Conservation (phyloP, 2,888 invertebrate species). For the Strigamia maritima region DNA sequence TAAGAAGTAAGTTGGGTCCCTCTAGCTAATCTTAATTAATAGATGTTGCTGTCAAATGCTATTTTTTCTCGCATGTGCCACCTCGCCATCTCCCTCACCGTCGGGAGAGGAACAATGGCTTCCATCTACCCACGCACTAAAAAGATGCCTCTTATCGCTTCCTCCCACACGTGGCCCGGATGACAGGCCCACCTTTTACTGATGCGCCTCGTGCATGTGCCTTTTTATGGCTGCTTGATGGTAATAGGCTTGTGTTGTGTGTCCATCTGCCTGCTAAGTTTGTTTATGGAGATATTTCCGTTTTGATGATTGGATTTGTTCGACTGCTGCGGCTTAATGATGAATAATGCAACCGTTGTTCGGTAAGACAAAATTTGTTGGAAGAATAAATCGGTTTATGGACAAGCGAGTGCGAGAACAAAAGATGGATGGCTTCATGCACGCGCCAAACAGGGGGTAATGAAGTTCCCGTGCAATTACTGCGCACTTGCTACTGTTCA, state of each 20-base stretch:
- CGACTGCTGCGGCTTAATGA: slow-evolving; percentile 7
- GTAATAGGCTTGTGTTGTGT: slow-evolving; percentile 3
- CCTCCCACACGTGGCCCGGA: slow-evolving; percentile 18
- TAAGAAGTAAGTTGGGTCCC: background rate
- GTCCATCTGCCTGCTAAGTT: background rate
- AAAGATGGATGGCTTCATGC: slow-evolving; percentile 24
- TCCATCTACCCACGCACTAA: background rate
- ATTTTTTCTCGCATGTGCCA: slow-evolving; percentile 12
- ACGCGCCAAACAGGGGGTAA: slow-evolving; percentile 26
- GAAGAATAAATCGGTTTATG: slow-evolving; percentile 25
- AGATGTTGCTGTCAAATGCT: slow-evolving; percentile 16
- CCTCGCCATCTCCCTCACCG: slow-evolving; percentile 1
- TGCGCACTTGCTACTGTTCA: slow-evolving; percentile 16
- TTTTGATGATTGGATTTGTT: slow-evolving; percentile 16
- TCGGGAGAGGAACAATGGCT: background rate
- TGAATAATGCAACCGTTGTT: slow-evolving; percentile 16
- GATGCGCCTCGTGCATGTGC: background rate
- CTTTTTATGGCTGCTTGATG: background rate
- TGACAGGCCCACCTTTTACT: slow-evolving; percentile 20
- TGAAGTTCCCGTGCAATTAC: slow-evolving; percentile 27
- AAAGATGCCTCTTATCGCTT: slow-evolving; percentile 24
- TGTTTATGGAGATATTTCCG: slow-evolving; percentile 13
- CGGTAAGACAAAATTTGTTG: slow-evolving; percentile 22
- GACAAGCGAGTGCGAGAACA: slow-evolving; percentile 23
- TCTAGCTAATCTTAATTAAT: slow-evolving; percentile 5